A percentile compares a stretch with the other conserved stretches of the same genome.
phyloP scores from a whole-genome alignment of 53 echinoderm and acorn worm genomes.

The Arbacia lixula region DNA sequence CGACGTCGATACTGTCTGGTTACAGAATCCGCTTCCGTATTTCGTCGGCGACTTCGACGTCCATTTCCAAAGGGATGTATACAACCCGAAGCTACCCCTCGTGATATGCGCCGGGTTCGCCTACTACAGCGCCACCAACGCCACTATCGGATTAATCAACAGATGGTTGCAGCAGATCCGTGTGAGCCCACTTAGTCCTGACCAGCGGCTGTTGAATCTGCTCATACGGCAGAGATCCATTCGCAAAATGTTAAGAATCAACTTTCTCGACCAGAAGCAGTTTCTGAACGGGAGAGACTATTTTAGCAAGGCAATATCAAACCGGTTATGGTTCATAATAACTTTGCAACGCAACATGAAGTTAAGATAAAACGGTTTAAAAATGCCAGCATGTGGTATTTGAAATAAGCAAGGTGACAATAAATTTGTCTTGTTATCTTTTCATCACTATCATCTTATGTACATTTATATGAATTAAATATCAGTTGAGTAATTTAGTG shows the following conservation, averaged over 20 bases:
- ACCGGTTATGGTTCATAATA: constrained; percentile 74
- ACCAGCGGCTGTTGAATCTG: constrained; percentile 68
- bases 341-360: constrained; percentile 76
- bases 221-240: background rate
- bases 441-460: too few species aligned
- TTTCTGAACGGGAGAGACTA: constrained; percentile 67
- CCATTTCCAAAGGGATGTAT: constrained; percentile 60
- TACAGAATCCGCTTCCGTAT: constrained; percentile 72
- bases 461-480: too few species aligned
- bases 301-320: constrained; percentile 56
- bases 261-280: constrained; percentile 44
- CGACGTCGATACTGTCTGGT: constrained; percentile 84
- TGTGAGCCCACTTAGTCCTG: constrained; percentile 37
- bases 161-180: constrained; percentile 56
- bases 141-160: constrained; percentile 52
- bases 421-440: too few species aligned
- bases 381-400: constrained; percentile 69
- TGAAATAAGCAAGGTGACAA: too few species aligned
- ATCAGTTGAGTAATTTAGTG: too few species aligned
- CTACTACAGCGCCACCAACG: constrained; percentile 61
- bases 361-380: constrained; percentile 69
- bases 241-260: constrained; percentile 17
- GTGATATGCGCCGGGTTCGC: constrained; percentile 73
- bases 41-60: constrained; percentile 72
- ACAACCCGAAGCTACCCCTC: constrained; percentile 7